These are phyloP conservation scores for Habropoda laboriosa DNA, from an alignment of 1,140 invertebrate genomes.

Conservation along the genomic window DNA sequence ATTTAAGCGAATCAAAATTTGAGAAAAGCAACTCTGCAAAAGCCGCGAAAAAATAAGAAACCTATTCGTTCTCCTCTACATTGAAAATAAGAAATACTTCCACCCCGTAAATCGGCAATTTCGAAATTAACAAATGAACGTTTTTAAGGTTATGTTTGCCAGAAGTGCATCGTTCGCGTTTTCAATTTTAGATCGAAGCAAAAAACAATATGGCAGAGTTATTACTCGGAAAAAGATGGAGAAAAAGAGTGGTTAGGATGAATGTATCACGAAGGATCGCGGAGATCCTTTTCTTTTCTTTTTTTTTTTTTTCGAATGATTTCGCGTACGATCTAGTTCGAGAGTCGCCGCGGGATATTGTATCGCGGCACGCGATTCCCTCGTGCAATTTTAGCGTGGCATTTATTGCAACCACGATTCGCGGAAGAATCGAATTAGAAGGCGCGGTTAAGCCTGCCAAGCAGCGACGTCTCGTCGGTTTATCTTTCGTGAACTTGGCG, in stretches of 20 bases:
- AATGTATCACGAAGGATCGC: no score
- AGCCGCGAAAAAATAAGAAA: no score
- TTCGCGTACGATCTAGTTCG: neutral
- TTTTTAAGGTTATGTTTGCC: no score
- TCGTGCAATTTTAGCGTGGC: neutral
- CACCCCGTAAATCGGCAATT: no score
- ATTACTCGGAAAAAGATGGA: neutral
- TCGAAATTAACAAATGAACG: no score
- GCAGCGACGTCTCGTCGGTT: neutral
- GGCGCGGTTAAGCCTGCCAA: constrained; percentile 20
- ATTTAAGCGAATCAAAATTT: no score
- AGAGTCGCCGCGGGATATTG: neutral
- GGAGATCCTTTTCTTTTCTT: no score
- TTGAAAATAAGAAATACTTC: no score
- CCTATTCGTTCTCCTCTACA: no score
- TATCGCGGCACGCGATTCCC: neutral
- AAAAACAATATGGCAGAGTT: neutral
- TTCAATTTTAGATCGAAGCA: no score
- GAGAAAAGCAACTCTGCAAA: no score
- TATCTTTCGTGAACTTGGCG: constrained; percentile 19
- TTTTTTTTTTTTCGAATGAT: neutral
- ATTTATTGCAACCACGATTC: constrained; percentile 31
- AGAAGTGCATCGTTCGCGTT: no score
- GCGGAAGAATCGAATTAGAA: constrained; percentile 57
- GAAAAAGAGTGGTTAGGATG: neutral